phyloP scores from a whole-genome alignment of 2,113 vertebrate genomes.

The Ginglymostoma cirratum region DNA sequence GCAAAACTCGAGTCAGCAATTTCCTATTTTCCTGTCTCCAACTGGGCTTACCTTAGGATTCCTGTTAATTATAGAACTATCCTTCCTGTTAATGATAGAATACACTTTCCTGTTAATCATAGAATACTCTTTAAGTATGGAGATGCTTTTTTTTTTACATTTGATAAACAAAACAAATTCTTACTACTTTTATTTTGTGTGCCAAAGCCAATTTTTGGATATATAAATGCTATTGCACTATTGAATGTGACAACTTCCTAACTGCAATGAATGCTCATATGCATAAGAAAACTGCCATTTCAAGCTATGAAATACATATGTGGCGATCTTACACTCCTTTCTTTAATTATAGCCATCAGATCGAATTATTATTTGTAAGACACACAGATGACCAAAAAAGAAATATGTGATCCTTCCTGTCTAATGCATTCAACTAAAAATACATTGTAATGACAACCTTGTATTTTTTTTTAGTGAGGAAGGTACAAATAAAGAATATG shows the following conservation, averaged over 20 bases:
- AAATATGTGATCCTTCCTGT: conserved; percentile 6
- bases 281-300: conserved; percentile 1
- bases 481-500: neutral
- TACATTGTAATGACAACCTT: neutral
- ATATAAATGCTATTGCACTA: neutral
- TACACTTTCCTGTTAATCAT: neutral
- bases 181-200: neutral
- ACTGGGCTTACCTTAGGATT: neutral
- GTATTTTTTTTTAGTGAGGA: neutral
- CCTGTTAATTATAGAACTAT: neutral
- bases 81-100: neutral
- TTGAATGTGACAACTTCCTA: neutral
- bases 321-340: neutral
- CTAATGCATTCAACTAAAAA: neutral
- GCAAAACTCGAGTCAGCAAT: neutral
- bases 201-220: neutral
- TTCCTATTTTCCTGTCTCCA: neutral
- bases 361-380: neutral
- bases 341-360: conserved; percentile 23
- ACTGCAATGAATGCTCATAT: neutral
- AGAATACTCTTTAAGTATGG: neutral
- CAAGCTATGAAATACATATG: neutral
- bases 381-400: neutral
- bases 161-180: neutral
- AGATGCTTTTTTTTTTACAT: neutral